Evolutionary conservation across 2,888 invertebrate genomes (phyloP), one percentile per base, ranked within the genome.

Genomic region (Chironomus tentans): DNA sequence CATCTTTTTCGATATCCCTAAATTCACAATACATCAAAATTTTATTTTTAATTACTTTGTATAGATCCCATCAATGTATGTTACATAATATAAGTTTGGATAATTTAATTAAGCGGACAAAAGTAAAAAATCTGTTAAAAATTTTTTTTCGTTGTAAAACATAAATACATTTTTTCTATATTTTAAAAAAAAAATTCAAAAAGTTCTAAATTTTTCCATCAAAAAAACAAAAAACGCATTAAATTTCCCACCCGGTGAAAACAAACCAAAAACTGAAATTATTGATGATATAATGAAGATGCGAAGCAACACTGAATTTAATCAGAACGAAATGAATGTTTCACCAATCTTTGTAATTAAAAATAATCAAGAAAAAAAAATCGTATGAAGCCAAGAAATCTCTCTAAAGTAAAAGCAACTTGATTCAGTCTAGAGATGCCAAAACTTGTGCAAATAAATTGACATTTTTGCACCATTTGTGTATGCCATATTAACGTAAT

Each of bases 71-170:
- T 50, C 4, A 62, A 70, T 18, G 12, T 13, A 28, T 62, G 56
- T 24, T 61, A 38, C 56, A 15, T 38, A 73, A 65, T 22, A 24
- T 70, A 18, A 18, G 7, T 38, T 38, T 38, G 28, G 28, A 28
- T 28, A 50, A 18, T 56, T 7, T 4, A 56, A 56, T 74, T 74
- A 46, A 74, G 74, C 74, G 74, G 74, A 74, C 74, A 74, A 74
- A 74, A 74, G 74, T 65, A 28, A 56, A 71, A 61, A 38, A 38
- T 38, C 38, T 38, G 38, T 56, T 28, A 28, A 28, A 28, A 28
- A 28, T 28, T 28, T 3, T 3, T 28, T 56, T 56, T 56, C 56
- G 56, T 56, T 50, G n/a, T 50, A 2, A 61, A 46, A 68, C 74
- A 74, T 74, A 74, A 74, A 74, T 74, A 74, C 74, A 74, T 74